A percentile compares a stretch with the other conserved stretches of the same genome.
Conservation (phyloP, 2,888 invertebrate genomes). For the Drosophila colorata region DNA sequence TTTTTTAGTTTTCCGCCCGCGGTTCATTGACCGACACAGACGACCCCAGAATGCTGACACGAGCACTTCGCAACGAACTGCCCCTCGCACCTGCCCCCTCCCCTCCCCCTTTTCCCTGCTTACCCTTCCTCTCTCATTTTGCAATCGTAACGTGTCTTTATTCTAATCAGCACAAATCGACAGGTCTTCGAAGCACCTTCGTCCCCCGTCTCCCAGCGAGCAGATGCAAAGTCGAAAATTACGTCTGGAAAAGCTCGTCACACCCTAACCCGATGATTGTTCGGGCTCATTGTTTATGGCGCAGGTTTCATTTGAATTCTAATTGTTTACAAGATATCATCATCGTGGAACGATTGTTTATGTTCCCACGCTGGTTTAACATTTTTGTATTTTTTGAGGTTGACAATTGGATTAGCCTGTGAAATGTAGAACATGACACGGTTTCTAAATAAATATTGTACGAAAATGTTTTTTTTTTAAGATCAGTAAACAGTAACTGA, state of each 20-base stretch:
- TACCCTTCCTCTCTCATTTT: slow-evolving; percentile 8
- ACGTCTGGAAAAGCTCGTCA: slow-evolving; percentile 6
- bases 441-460: slow-evolving; percentile 24
- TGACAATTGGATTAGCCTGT: slow-evolving; percentile 44
- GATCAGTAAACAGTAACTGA: too few species aligned
- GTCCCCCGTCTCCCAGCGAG: background rate
- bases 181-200: slow-evolving; percentile 19
- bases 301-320: slow-evolving; percentile 42
- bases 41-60: slow-evolving; percentile 75
- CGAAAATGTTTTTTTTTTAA: background rate
- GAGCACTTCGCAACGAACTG: slow-evolving; percentile 47
- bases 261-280: slow-evolving; percentile 1
- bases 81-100: background rate
- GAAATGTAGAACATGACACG: slow-evolving; percentile 23
- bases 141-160: slow-evolving; percentile 52
- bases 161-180: slow-evolving; percentile 67
- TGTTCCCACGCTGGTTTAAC: slow-evolving; percentile 67
- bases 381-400: slow-evolving; percentile 26
- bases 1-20: slow-evolving; percentile 64
- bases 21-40: slow-evolving; percentile 68
- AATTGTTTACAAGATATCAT: slow-evolving; percentile 42
- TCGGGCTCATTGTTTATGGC: slow-evolving; percentile 9
- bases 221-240: slow-evolving; percentile 29
- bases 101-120: too few species aligned
- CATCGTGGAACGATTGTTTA: slow-evolving; percentile 52